Conservation (phyloP, 1,140 invertebrate species). For the Schlechtendalia chinensis region DNA sequence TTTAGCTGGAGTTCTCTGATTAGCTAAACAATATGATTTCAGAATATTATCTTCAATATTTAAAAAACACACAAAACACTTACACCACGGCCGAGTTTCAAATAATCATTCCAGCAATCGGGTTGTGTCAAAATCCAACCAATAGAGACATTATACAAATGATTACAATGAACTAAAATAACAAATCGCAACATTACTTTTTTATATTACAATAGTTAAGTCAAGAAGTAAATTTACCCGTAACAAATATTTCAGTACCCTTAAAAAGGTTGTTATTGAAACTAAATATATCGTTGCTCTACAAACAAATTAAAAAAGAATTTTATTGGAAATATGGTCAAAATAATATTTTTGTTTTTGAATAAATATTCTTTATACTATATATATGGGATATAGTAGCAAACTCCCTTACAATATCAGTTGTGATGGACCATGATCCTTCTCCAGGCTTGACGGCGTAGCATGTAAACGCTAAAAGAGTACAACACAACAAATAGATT, state of each 20-base stretch:
- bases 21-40: neutral
- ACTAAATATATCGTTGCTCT: neutral
- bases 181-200: neutral
- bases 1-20: constrained; percentile 26
- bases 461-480: constrained; percentile 19
- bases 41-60: neutral
- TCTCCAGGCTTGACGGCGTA: constrained; percentile 16
- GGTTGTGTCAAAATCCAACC: constrained; percentile 34
- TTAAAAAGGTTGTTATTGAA: constrained; percentile 6
- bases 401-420: neutral
- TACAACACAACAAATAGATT: constrained; percentile 23
- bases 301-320: neutral
- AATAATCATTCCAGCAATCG: constrained; percentile 1
- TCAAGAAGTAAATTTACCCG: neutral
- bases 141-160: constrained; percentile 25
- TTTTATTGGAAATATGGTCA: neutral
- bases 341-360: too few species aligned
- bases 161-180: constrained; percentile 1
- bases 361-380: too few species aligned
- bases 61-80: neutral
- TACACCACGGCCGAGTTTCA: constrained; percentile 4
- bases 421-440: constrained; percentile 14
- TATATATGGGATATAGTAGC: too few species aligned
- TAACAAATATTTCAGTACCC: constrained; percentile 19
- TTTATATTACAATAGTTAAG: too few species aligned